Percentiles rank a stretch among this genome's conserved stretches.
phyloP scores from a whole-genome alignment of 2,888 invertebrate genomes.

The Rhabditoides inermis region DNA sequence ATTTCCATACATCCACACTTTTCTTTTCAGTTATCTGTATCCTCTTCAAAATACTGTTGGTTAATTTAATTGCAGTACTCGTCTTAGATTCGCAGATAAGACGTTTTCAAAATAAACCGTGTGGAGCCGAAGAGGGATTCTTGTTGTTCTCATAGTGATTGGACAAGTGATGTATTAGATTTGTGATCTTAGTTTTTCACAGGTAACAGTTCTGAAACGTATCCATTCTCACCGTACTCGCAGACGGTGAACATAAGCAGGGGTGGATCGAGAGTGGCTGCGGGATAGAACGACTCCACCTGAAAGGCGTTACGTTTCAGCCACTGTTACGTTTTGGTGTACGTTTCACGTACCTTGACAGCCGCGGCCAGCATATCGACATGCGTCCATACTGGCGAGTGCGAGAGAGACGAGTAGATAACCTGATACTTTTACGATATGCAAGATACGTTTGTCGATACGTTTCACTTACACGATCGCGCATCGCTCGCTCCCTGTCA shows the following conservation, averaged over 20 bases:
- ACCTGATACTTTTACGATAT: constrained; percentile 24
- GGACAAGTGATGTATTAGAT: too few species aligned
- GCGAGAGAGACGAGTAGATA: constrained; percentile 43
- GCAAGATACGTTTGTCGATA: constrained; percentile 8
- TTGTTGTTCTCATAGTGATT: not conserved
- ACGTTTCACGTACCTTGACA: constrained; percentile 20
- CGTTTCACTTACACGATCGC: not conserved
- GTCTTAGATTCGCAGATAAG: too few species aligned
- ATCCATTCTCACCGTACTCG: constrained; percentile 32
- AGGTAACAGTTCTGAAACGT: not conserved
- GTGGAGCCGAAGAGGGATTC: not conserved
- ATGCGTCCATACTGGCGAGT: constrained; percentile 34
- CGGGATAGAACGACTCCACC: too few species aligned
- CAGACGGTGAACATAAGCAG: constrained; percentile 40
- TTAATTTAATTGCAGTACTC: too few species aligned
- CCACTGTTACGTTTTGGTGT: too few species aligned
- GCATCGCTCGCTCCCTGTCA: not conserved
- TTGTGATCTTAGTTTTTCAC: not conserved
- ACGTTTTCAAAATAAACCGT: too few species aligned
- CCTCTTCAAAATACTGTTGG: too few species aligned
- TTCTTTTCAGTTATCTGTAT: not conserved
- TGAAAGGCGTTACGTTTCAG: too few species aligned
- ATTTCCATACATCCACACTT: too few species aligned
- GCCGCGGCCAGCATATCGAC: constrained; percentile 36
- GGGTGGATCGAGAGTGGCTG: too few species aligned